Conservation (phyloP, 2,113 vertebrate species). For the Octodon degus region DNA sequence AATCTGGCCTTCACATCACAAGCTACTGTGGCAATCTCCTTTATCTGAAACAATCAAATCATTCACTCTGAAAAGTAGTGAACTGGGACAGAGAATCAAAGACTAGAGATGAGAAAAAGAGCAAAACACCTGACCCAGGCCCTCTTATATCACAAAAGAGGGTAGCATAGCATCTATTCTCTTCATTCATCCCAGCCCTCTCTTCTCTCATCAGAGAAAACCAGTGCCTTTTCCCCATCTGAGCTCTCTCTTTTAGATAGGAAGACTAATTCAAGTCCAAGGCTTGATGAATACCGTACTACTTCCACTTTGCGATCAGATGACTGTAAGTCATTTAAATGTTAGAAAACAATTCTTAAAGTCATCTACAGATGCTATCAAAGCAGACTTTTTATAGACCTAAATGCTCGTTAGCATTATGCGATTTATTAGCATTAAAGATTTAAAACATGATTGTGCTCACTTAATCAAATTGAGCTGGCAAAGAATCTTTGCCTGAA, state of each 20-base stretch:
- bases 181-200: background rate
- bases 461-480: background rate
- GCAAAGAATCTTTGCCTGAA: background rate
- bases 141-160: background rate
- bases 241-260: background rate
- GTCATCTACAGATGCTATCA: background rate
- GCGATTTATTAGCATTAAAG: background rate
- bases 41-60: constrained; percentile 61
- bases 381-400: background rate
- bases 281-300: background rate
- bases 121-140: background rate
- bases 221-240: background rate
- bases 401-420: background rate
- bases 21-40: constrained; percentile 31
- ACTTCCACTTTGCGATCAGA: constrained; percentile 17
- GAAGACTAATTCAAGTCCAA: background rate
- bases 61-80: constrained; percentile 15
- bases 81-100: constrained; percentile 39
- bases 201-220: background rate
- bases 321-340: background rate
- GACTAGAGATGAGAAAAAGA: background rate
- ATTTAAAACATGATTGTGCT: background rate
- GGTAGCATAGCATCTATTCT: background rate
- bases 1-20: constrained; percentile 49
- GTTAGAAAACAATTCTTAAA: constrained; percentile 29